Evolutionary conservation across 1,140 invertebrate genomes (phyloP).

Genomic region (Lepidurus packardi): DNA sequence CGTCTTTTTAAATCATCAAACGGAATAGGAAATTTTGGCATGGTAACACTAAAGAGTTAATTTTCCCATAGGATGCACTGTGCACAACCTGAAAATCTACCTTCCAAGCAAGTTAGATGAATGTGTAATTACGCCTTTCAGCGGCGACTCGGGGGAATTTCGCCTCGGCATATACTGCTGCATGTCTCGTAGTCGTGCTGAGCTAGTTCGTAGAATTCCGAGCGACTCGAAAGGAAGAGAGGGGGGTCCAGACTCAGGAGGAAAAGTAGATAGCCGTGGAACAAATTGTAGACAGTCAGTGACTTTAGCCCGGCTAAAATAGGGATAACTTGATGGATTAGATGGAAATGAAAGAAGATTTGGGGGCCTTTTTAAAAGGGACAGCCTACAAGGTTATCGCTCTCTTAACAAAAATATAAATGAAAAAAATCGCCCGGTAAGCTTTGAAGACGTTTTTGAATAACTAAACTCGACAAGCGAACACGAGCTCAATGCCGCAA

Average conservation of each 20-base stretch:
- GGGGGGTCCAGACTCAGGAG: background rate
- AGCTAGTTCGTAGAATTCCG: background rate
- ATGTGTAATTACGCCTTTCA: constrained; percentile 15
- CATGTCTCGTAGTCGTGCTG: background rate
- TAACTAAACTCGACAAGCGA: background rate
- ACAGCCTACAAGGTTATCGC: background rate
- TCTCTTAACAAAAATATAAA: background rate
- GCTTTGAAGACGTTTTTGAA: background rate
- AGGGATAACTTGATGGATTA: too few species aligned
- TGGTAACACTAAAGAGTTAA: constrained; percentile 15
- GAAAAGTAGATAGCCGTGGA: background rate
- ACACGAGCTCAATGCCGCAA: background rate
- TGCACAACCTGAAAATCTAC: background rate
- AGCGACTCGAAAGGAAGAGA: background rate
- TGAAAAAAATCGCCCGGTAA: background rate
- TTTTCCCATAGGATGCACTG: background rate
- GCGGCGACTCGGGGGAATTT: constrained; percentile 10
- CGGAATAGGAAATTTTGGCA: constrained; percentile 10
- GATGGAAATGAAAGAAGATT: too few species aligned
- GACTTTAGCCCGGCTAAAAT: background rate
- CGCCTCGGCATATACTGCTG: background rate
- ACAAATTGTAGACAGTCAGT: background rate
- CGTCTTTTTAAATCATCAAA: background rate
- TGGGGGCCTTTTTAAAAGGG: too few species aligned
- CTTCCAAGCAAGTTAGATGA: constrained; percentile 4